A percentile compares a stretch with the other conserved stretches of the same genome.
These are phyloP conservation scores for Scaptomyza parva DNA, from an alignment of 2,888 invertebrate species.

Conservation along the genomic window DNA sequence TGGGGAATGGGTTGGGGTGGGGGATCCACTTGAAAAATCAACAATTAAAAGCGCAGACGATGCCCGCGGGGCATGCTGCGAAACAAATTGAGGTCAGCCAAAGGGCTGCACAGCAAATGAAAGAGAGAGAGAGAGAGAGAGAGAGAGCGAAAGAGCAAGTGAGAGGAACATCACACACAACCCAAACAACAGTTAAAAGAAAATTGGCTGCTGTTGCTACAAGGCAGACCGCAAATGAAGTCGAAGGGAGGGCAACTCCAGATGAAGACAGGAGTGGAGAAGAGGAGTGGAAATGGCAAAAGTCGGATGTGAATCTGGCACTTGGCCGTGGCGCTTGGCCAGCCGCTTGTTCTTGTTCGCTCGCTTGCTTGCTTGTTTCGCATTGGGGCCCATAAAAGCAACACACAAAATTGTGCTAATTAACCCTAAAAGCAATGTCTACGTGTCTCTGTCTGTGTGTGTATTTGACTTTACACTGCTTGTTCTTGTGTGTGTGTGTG, in stretches of 20 bases:
- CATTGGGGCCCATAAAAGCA: slow-evolving; percentile 71
- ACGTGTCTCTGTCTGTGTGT: slow-evolving; percentile 41
- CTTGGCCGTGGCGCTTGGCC: slow-evolving; percentile 68
- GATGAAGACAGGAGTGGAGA: neutral
- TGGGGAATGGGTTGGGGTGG: neutral
- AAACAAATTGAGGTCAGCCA: slow-evolving; percentile 75
- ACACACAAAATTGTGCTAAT: slow-evolving; percentile 79
- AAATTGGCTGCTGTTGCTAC: slow-evolving; percentile 74
- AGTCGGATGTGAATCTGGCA: slow-evolving; percentile 61
- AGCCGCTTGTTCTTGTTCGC: slow-evolving; percentile 67
- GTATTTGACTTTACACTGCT: slow-evolving; percentile 30
- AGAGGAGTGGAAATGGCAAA: slow-evolving; percentile 10
- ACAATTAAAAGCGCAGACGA: slow-evolving; percentile 78
- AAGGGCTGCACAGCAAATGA: slow-evolving; percentile 33
- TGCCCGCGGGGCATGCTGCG: slow-evolving; percentile 76
- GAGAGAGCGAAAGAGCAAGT: neutral
- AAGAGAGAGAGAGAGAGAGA: slow-evolving; percentile 4
- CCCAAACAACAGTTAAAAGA: slow-evolving; percentile 78
- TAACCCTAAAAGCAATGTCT: slow-evolving; percentile 75
- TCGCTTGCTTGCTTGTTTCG: too few relatives aligned
- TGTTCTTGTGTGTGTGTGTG: neutral
- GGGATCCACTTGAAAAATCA: slow-evolving; percentile 62
- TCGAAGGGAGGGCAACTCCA: slow-evolving; percentile 25
- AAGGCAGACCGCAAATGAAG: slow-evolving; percentile 75
- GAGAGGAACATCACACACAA: neutral